Conservation (phyloP, 2,888 invertebrate genomes). For the Mimas tiliae region DNA sequence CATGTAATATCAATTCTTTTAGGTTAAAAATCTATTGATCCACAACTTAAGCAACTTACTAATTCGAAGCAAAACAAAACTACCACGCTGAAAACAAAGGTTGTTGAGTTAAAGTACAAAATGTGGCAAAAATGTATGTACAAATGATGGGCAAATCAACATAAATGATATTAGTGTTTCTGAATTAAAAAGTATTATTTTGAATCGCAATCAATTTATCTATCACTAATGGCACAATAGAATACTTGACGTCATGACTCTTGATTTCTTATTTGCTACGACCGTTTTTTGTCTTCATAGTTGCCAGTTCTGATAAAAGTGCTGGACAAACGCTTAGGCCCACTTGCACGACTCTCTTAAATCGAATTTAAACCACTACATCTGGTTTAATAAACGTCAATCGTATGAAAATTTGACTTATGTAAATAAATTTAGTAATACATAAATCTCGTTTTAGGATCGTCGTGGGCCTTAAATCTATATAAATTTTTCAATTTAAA, state of each 20-base stretch:
- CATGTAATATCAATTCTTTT: constrained; percentile 1
- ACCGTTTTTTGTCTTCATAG: neutral
- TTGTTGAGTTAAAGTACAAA: neutral
- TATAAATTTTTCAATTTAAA: too few relatives aligned
- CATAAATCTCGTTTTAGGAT: too few relatives aligned
- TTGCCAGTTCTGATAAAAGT: neutral
- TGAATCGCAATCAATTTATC: neutral
- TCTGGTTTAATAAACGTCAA: too few relatives aligned
- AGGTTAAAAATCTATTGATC: neutral
- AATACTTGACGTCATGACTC: constrained; percentile 7
- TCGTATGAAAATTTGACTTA: too few relatives aligned
- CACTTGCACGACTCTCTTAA: too few relatives aligned
- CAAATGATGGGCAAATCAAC: neutral
- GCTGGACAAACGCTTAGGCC: neutral
- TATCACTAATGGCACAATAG: constrained; percentile 19
- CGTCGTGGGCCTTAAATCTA: too few relatives aligned
- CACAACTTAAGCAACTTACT: neutral
- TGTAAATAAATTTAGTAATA: too few relatives aligned
- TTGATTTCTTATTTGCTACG: constrained; percentile 14
- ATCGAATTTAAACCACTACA: too few relatives aligned
- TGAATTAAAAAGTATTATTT: constrained; percentile 10
- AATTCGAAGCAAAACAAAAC: constrained; percentile 2
- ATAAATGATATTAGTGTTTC: neutral
- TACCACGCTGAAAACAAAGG: neutral
- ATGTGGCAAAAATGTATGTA: neutral